Conservation (phyloP, 2,888 invertebrate genomes). For the Reticulitermes lucifugus region DNA sequence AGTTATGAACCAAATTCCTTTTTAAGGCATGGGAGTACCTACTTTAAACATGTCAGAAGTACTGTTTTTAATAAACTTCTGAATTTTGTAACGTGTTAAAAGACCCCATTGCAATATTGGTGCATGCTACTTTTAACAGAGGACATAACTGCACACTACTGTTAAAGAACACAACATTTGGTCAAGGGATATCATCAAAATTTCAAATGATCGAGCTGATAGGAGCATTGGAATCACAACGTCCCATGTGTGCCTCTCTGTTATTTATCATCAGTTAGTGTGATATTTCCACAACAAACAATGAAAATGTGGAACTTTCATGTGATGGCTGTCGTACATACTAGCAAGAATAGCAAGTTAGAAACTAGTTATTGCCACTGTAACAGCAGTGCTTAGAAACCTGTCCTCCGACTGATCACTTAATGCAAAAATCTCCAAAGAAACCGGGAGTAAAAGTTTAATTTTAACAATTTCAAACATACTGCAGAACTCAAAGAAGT, state of each 20-base stretch:
- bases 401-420: too few species aligned
- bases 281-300: background rate
- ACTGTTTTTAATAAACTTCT: background rate
- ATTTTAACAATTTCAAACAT: too few species aligned
- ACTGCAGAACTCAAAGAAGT: too few species aligned
- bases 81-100: background rate
- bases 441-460: too few species aligned
- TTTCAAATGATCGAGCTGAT: background rate
- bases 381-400: too few species aligned
- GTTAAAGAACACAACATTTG: background rate
- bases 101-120: background rate
- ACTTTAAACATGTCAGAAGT: background rate
- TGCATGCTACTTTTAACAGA: background rate
- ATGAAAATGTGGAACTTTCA: background rate
- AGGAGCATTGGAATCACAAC: background rate
- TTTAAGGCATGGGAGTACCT: background rate
- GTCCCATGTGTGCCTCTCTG: background rate
- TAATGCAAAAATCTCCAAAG: too few species aligned
- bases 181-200: background rate
- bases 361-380: too few species aligned
- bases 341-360: too few species aligned
- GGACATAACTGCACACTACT: background rate
- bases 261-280: background rate
- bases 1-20: background rate
- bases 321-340: too few species aligned